phyloP scores from a whole-genome alignment of 2,888 invertebrate species.

The Furcula furcula region DNA sequence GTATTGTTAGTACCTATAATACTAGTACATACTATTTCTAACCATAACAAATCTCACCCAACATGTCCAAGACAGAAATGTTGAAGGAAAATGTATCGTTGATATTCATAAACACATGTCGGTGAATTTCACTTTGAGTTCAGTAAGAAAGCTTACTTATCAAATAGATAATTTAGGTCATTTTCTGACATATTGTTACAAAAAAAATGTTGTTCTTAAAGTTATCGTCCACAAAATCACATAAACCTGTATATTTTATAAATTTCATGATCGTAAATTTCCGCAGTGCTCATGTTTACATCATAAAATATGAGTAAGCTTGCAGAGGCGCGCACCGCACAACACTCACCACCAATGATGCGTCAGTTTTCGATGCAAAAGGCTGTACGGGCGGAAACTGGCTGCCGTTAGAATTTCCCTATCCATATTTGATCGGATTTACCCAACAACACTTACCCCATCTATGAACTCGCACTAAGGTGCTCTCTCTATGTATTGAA shows the following conservation, averaged over 20 bases:
- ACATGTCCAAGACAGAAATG: no score
- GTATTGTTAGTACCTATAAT: no score
- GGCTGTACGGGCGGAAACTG: conserved; percentile 39
- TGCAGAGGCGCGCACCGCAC: conserved; percentile 17
- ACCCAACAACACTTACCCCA: conserved; percentile 51
- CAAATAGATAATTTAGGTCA: no score
- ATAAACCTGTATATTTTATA: conserved; percentile 2
- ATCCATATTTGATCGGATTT: conserved; percentile 66
- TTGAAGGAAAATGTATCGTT: no score
- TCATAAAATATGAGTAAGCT: conserved; percentile 17
- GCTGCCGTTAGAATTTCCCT: conserved; percentile 48
- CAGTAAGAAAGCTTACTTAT: no score
- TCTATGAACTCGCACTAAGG: conserved; percentile 46
- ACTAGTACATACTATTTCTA: no score
- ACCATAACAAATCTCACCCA: no score
- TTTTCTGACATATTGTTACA: no score
- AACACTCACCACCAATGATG: conserved; percentile 39
- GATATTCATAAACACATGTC: no score
- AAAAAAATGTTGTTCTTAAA: no score
- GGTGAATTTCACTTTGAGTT: no score
- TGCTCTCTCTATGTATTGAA: conserved; percentile 46
- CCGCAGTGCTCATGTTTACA: conserved; percentile 8
- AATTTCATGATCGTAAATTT: neutral
- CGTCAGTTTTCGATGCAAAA: conserved; percentile 45
- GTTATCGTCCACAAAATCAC: no score